Conservation (phyloP, 2,888 invertebrate genomes). For the Apodemia zela region DNA sequence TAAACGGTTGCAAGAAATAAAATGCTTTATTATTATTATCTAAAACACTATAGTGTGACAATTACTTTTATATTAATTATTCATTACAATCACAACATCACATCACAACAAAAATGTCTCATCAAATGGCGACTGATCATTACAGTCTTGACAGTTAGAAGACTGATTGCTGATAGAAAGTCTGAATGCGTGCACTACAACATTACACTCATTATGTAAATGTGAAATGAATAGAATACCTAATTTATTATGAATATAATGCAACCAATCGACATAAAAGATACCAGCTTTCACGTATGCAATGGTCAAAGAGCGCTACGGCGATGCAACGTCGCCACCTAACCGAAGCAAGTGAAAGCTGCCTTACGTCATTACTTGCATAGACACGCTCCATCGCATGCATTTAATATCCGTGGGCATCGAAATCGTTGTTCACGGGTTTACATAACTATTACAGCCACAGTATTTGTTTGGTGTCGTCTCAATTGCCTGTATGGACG, state of each 20-base stretch:
- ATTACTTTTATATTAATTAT: neutral
- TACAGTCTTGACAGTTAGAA: neutral
- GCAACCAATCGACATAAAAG: constrained; percentile 27
- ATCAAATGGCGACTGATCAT: neutral
- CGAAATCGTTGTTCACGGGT: constrained; percentile 28
- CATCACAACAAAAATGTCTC: neutral
- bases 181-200: constrained; percentile 2
- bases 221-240: constrained; percentile 9
- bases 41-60: neutral
- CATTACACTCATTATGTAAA: constrained; percentile 2
- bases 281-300: constrained; percentile 58
- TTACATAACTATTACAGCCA: constrained; percentile 33
- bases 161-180: constrained; percentile 9
- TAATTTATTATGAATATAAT: constrained; percentile 22
- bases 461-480: constrained; percentile 18
- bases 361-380: constrained; percentile 55
- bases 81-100: neutral
- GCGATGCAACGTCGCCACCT: constrained; percentile 20
- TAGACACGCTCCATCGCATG: constrained; percentile 33
- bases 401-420: constrained; percentile 25
- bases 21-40: too few species aligned
- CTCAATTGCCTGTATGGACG: constrained; percentile 22
- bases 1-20: too few species aligned
- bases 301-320: constrained; percentile 38
- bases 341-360: constrained; percentile 56